Conservation (phyloP, 2,797 vertebrate genomes). For the Scolopax bukidnonensis region DNA sequence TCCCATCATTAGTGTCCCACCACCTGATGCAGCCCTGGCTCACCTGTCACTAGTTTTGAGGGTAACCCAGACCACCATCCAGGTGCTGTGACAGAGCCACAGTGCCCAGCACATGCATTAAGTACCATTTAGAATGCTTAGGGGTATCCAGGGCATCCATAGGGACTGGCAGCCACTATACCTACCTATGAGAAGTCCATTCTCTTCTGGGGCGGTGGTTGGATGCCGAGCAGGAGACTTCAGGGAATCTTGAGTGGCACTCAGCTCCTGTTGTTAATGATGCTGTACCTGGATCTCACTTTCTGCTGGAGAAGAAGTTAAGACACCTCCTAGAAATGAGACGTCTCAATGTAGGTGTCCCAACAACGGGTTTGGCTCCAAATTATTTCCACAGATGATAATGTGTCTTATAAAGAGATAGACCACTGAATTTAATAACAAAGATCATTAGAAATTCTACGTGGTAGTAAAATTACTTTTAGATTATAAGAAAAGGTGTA, state of each 20-base stretch:
- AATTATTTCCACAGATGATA: background rate
- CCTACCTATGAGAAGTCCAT: background rate
- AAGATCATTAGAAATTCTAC: background rate
- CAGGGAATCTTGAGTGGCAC: background rate
- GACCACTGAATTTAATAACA: background rate
- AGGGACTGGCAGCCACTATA: background rate
- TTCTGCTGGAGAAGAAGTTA: background rate
- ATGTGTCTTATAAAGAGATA: background rate
- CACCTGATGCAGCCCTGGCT: background rate
- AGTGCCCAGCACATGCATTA: background rate
- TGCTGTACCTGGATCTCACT: background rate
- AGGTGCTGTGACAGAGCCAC: background rate
- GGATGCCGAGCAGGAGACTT: background rate
- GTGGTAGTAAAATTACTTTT: background rate
- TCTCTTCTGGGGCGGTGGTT: background rate
- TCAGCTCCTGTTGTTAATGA: background rate
- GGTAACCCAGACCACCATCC: background rate
- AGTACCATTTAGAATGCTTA: background rate
- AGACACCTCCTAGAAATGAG: background rate
- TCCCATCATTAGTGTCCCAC: background rate
- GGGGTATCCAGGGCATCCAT: background rate
- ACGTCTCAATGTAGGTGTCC: background rate
- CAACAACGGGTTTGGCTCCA: background rate
- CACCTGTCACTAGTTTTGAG: background rate
- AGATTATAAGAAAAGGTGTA: background rate